phyloP scores from a whole-genome alignment of 2,797 vertebrate species.

The Phataginus tricuspis region DNA sequence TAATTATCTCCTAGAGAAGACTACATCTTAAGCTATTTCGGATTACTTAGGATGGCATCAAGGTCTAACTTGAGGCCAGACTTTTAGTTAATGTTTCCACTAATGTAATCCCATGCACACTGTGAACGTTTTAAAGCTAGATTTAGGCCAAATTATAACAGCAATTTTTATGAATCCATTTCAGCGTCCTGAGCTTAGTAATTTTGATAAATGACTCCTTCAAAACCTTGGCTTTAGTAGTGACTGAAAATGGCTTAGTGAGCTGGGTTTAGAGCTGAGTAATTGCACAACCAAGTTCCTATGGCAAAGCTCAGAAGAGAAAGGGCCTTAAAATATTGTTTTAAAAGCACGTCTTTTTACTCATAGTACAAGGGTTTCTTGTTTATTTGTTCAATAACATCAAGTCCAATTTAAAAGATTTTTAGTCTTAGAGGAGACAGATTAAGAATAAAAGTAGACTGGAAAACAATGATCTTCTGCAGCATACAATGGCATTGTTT shows the following conservation, averaged over 20 bases:
- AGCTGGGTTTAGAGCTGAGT: slow-evolving; percentile 54
- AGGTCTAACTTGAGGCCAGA: slow-evolving; percentile 56
- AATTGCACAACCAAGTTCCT: slow-evolving; percentile 38
- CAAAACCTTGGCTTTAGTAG: slow-evolving; percentile 67
- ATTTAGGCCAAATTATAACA: slow-evolving; percentile 72
- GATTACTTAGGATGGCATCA: slow-evolving; percentile 27
- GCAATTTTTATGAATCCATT: slow-evolving; percentile 68
- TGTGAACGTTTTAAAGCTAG: slow-evolving; percentile 44
- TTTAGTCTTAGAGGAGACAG: slow-evolving; percentile 36
- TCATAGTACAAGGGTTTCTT: not conserved
- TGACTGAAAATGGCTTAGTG: slow-evolving; percentile 57
- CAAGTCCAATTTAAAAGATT: not conserved
- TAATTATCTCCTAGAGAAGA: slow-evolving; percentile 37
- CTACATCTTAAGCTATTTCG: slow-evolving; percentile 21
- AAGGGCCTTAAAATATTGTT: not conserved
- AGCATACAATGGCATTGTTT: not conserved
- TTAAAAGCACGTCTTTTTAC: not conserved
- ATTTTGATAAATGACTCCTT: slow-evolving; percentile 77
- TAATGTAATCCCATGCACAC: slow-evolving; percentile 43
- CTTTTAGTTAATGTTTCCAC: slow-evolving; percentile 64
- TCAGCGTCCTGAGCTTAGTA: slow-evolving; percentile 64
- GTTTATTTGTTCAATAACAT: not conserved
- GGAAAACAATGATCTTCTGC: not conserved
- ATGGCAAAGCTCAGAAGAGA: slow-evolving; percentile 22
- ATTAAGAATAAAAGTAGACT: not conserved